Percentiles rank a stretch among this genome's conserved stretches.
Conservation (phyloP, 2,113 vertebrate species). For the Saccopteryx bilineata region DNA sequence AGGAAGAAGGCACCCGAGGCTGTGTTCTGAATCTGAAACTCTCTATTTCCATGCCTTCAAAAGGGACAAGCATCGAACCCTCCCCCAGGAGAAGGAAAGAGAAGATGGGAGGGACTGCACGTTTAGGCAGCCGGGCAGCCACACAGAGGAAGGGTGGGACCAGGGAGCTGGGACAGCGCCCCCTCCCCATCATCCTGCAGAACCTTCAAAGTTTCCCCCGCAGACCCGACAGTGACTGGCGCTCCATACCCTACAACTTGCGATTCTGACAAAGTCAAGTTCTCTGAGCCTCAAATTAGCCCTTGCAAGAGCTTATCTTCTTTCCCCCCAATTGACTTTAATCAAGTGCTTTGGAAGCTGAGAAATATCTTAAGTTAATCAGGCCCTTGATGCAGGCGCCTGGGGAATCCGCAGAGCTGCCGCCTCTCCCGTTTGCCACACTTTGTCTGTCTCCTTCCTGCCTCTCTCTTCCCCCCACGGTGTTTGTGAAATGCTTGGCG, state of each 20-base stretch:
- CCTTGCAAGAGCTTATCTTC: constrained; percentile 86
- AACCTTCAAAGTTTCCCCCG: constrained; percentile 42
- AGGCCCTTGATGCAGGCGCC: constrained; percentile 78
- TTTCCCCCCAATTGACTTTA: constrained; percentile 86
- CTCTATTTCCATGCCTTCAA: constrained; percentile 71
- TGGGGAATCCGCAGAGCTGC: background rate
- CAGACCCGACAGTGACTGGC: constrained; percentile 44
- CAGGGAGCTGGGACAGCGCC: background rate
- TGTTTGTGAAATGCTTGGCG: constrained; percentile 22
- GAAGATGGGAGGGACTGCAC: background rate
- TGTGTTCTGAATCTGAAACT: constrained; percentile 63
- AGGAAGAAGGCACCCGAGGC: constrained; percentile 26
- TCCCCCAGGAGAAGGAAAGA: constrained; percentile 14
- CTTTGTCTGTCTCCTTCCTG: background rate
- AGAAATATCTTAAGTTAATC: constrained; percentile 87
- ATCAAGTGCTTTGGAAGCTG: constrained; percentile 87
- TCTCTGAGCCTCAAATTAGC: constrained; percentile 87
- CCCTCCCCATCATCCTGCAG: too few species aligned
- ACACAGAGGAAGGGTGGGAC: background rate
- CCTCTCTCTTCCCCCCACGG: background rate
- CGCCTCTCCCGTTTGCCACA: background rate
- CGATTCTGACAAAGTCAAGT: constrained; percentile 82
- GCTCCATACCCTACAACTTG: constrained; percentile 69
- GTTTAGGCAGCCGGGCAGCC: background rate
- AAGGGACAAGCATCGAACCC: constrained; percentile 42